phyloP scores from a whole-genome alignment of 2,797 vertebrate species.

The Petrocephalus schoutedeni region DNA sequence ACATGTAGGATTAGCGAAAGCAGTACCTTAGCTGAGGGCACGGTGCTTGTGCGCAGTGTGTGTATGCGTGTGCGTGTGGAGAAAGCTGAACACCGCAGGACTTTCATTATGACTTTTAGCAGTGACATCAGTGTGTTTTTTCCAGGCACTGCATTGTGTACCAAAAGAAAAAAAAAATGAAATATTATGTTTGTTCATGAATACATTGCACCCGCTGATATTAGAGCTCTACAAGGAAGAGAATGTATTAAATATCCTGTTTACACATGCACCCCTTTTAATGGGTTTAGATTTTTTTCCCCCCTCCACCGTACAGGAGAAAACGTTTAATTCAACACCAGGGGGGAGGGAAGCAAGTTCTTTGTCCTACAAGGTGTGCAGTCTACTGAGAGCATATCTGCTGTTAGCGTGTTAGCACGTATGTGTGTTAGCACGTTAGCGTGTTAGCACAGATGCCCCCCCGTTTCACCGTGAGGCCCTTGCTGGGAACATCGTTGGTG shows the following conservation, averaged over 20 bases:
- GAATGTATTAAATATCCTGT: constrained; percentile 35
- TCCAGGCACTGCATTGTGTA: constrained; percentile 54
- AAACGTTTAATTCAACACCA: constrained; percentile 27
- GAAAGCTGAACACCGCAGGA: constrained; percentile 59
- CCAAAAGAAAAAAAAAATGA: constrained; percentile 34
- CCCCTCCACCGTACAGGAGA: constrained; percentile 12
- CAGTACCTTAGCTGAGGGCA: constrained; percentile 52
- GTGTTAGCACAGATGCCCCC: constrained; percentile 16
- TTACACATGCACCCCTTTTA: constrained; percentile 20
- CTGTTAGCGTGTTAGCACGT: constrained; percentile 20
- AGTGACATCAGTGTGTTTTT: constrained; percentile 46
- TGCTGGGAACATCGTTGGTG: background rate
- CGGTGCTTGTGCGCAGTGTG: constrained; percentile 43
- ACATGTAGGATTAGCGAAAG: constrained; percentile 48
- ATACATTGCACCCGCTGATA: constrained; percentile 11
- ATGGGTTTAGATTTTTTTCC: background rate
- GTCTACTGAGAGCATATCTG: constrained; percentile 26
- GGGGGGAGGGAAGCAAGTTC: constrained; percentile 34
- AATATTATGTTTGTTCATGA: constrained; percentile 12
- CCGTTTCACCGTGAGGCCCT: background rate
- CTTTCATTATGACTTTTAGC: constrained; percentile 59
- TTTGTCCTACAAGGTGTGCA: constrained; percentile 29
- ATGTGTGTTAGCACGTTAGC: background rate
- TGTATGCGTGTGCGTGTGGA: constrained; percentile 43
- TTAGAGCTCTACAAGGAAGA: constrained; percentile 27